These are phyloP conservation scores for Incurvaria masculella DNA, from an alignment of 2,888 invertebrate genomes.

Conservation along the genomic window DNA sequence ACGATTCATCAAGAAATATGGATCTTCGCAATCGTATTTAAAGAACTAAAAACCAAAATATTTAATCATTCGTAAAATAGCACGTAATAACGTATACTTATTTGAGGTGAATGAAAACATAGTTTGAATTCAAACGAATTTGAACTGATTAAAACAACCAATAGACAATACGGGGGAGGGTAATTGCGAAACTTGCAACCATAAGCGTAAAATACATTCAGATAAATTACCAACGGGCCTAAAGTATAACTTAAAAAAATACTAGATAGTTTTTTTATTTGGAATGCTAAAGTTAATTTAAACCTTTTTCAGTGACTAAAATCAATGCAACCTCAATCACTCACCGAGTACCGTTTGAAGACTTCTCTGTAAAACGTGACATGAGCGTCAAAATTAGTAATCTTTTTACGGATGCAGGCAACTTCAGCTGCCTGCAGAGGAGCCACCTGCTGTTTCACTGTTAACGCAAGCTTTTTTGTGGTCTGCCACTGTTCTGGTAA, in stretches of 20 bases:
- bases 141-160: no score
- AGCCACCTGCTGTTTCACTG: slow-evolving; percentile 92
- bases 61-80: no score
- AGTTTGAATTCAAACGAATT: no score
- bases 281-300: neutral
- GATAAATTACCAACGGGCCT: neutral
- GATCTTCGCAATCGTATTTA: slow-evolving; percentile 69
- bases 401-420: slow-evolving; percentile 82
- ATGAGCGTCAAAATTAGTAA: slow-evolving; percentile 78
- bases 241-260: slow-evolving; percentile 1
- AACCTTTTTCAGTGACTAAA: no score
- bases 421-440: slow-evolving; percentile 95
- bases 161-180: no score
- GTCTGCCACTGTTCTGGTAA: slow-evolving; percentile 95
- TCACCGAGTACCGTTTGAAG: slow-evolving; percentile 69
- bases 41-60: slow-evolving; percentile 50
- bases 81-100: no score
- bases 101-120: no score
- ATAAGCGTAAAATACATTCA: slow-evolving; percentile 3
- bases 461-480: slow-evolving; percentile 87
- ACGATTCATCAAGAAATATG: slow-evolving; percentile 73
- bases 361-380: slow-evolving; percentile 84
- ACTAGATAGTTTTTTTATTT: neutral
- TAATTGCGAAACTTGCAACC: no score
- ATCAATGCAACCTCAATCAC: slow-evolving; percentile 1